Base-by-base conservation (phyloP, 1,140 invertebrate genomes). In the Cataglyphis hispanica region DNA sequence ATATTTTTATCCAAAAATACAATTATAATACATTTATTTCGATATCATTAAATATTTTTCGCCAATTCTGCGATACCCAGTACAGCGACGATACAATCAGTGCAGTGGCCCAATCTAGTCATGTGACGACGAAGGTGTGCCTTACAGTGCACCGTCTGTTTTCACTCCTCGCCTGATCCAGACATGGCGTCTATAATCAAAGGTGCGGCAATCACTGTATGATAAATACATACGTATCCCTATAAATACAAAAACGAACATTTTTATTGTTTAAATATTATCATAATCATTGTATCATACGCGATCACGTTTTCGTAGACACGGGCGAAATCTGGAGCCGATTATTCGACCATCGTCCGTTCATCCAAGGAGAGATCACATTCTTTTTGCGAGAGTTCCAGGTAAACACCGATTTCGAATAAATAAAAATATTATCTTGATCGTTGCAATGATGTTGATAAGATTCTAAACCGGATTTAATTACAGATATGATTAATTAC, bases 371-470 rank as follows among this genome's bases (percentile, higher is more conserved):
- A 77, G 98, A 98, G 96, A 97, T 98, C 85, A 97, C 97, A 89
- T 97, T 96, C 95, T 97, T 98, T 94, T 92, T 98, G 8, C 97
- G 96, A 88, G 97, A 98, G 94, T 98, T 98, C 94, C 97, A 98
- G 96, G 97, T 98, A 96, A 93, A 84, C n/a, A 6, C 16, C 11
- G 5, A 31, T 27, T 25, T 10, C 5, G 58, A 64, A 7, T 4
- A 31, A 0, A 34, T 22, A 75, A 66, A 16, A 16, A 22, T 58
- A 7, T 56, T 56, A 27, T 19, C 27, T 67, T 16, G 31, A 27
- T 58, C 67, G 31, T 8, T 37, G 31, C 6, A 22, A 22, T 56
- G 1, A 37, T 60, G 10, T 2, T n/a, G 19, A 37, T 63, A 58
- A 4, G 46, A 50, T 16, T 50, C 16, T 50, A 60, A 76, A 84